Evolutionary conservation across 2,888 invertebrate genomes (phyloP).

Genomic region (Monochamus alternatus): DNA sequence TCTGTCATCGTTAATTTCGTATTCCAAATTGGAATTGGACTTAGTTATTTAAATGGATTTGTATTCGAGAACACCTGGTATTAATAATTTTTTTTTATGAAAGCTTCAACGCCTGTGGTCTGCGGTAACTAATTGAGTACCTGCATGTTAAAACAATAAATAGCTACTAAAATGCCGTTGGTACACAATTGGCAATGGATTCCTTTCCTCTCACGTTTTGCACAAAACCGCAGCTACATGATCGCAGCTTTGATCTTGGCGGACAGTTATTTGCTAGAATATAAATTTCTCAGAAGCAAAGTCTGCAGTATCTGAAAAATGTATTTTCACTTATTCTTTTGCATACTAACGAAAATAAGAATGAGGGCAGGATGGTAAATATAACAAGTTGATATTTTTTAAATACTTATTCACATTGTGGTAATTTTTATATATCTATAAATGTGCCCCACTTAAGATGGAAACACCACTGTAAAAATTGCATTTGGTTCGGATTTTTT

Average conservation of each 20-base stretch:
- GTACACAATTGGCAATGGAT: not conserved
- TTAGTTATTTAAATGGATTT: not conserved
- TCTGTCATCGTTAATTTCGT: constrained; percentile 15
- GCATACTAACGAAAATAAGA: too few species aligned
- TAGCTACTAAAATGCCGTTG: not conserved
- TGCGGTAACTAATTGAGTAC: not conserved
- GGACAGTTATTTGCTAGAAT: not conserved
- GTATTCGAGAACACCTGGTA: constrained; percentile 9
- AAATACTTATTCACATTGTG: too few species aligned
- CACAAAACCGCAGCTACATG: not conserved
- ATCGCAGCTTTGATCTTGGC: not conserved
- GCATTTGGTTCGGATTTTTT: too few species aligned
- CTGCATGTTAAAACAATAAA: constrained; percentile 4
- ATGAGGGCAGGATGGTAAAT: too few species aligned
- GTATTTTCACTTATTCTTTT: too few species aligned
- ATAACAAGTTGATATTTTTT: too few species aligned
- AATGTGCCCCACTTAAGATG: too few species aligned
- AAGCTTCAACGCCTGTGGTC: not conserved
- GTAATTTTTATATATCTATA: too few species aligned
- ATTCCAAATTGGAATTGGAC: constrained; percentile 13
- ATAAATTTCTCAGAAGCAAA: not conserved
- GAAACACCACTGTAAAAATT: too few species aligned
- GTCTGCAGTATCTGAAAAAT: not conserved
- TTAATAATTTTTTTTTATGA: not conserved
- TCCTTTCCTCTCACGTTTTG: not conserved